A percentile compares a stretch with the other conserved stretches of the same genome.
These are phyloP conservation scores for Drymodes brunneopygia DNA, from an alignment of 2,113 vertebrate species.

Conservation along the genomic window DNA sequence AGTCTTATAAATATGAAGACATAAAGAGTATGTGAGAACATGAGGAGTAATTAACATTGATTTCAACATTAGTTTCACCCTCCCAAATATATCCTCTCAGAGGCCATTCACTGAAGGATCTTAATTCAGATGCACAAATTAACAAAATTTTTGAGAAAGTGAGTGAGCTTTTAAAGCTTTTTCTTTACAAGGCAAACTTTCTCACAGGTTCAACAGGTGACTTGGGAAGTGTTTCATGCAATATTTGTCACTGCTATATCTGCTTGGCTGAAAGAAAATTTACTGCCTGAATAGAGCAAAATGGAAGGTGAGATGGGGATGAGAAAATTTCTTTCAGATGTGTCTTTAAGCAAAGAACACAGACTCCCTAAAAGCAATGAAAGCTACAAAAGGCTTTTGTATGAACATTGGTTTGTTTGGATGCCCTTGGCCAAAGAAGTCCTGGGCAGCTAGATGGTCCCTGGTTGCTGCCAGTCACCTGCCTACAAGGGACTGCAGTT, in stretches of 20 bases:
- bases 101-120: not conserved
- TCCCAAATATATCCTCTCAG: not conserved
- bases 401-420: accelerated
- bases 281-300: not conserved
- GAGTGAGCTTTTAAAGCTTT: not conserved
- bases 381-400: not conserved
- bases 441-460: not conserved
- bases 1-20: not conserved
- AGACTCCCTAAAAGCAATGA: not conserved
- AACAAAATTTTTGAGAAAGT: not conserved
- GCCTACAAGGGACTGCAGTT: not conserved
- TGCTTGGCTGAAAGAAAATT: not conserved
- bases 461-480: not conserved
- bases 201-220: not conserved
- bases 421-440: not conserved
- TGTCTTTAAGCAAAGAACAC: not conserved
- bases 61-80: not conserved
- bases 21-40: not conserved
- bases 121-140: not conserved
- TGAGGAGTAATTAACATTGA: not conserved
- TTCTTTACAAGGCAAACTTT: not conserved
- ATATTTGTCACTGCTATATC: not conserved
- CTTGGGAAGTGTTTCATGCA: not conserved
- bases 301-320: not conserved
- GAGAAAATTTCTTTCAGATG: not conserved